Base-by-base conservation (phyloP, 2,888 invertebrate species). In the Saturnia japonica region DNA sequence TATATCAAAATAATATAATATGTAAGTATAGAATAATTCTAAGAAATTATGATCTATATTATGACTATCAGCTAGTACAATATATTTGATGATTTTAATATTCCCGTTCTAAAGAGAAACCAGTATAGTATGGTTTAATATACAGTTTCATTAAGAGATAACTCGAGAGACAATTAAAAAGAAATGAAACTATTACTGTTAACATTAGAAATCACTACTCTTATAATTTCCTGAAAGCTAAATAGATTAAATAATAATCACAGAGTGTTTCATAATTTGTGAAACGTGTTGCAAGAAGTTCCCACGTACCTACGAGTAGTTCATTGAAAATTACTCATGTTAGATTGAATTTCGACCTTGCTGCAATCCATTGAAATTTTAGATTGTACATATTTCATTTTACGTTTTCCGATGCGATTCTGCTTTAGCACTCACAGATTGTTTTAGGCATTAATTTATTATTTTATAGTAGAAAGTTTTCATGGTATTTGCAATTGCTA, bases 231-330 rank as follows among this genome's bases (percentile, higher is more conserved):
- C 25, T 25, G 25, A 57, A 28, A 54, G 54, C 14, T 28, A 60
- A 62, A 40, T 34, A 7, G 40, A 64, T 64, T 64, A 64, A 64
- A 64, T 64, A 64, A 64, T 40, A 64, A 64, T 40, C 40, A 62
- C 40, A 64, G 8, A 14, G 34, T 64, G 60, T 34, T 62, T 62
- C 60, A 16, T 34, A 34, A 25, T 64, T 64, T 19, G 34, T 19
- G n/a, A 22, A 19, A 40, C 40, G 40, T 64, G 40, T 40, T 64
- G 34, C 40, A 40, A 64, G n/a, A 34, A 64, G 64, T 40, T 40
- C n/a, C 40, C 40, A 64, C 40, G 34, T 64, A 34, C 34, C 34
- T 64, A n/a, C n/a, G n/a, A n/a, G n/a, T n/a, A 34, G 40, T 64
- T 64, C 64, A 64, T 64, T 64, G 62, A 62, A 62, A n/a, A 6